phyloP scores from a whole-genome alignment of 2,888 invertebrate genomes.

The Dromius quadrimaculatus region DNA sequence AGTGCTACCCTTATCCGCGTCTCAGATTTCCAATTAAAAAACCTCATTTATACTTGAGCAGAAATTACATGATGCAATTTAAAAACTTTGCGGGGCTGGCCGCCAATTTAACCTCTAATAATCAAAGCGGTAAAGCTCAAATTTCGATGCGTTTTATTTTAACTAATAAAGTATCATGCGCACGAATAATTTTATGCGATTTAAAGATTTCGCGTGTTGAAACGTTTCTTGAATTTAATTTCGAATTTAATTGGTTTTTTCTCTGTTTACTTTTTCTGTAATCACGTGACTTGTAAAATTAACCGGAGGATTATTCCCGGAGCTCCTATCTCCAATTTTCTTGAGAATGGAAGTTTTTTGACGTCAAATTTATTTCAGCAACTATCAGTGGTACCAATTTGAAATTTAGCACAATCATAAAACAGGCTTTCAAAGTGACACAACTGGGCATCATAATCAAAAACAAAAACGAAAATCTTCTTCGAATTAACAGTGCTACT shows the following conservation, averaged over 20 bases:
- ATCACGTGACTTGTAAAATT: slow-evolving; percentile 51
- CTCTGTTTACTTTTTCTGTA: slow-evolving; percentile 49
- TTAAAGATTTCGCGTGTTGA: slow-evolving; percentile 66
- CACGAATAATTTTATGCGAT: slow-evolving; percentile 68
- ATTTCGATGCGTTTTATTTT: slow-evolving; percentile 59
- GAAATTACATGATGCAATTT: slow-evolving; percentile 67
- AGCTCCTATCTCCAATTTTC: too few species aligned
- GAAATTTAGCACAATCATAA: too few species aligned
- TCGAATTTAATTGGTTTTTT: slow-evolving; percentile 66
- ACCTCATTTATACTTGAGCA: slow-evolving; percentile 66
- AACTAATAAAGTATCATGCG: slow-evolving; percentile 66
- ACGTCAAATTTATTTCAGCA: too few species aligned
- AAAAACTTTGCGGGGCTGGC: slow-evolving; percentile 60
- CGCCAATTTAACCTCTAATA: slow-evolving; percentile 59
- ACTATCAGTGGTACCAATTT: too few species aligned
- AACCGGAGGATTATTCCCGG: slow-evolving; percentile 46
- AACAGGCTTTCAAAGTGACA: too few species aligned
- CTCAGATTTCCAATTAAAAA: slow-evolving; percentile 67
- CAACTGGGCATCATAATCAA: slow-evolving; percentile 14
- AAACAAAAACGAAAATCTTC: slow-evolving; percentile 61
- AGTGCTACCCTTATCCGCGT: slow-evolving; percentile 57
- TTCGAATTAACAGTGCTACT: slow-evolving; percentile 64
- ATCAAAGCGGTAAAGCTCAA: slow-evolving; percentile 57
- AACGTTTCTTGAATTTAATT: slow-evolving; percentile 66
- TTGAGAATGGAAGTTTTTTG: too few species aligned